These are phyloP conservation scores for mouse (Mus musculus) DNA, from an alignment of 2,113 vertebrate genomes.

Conservation along the genomic window DNA sequence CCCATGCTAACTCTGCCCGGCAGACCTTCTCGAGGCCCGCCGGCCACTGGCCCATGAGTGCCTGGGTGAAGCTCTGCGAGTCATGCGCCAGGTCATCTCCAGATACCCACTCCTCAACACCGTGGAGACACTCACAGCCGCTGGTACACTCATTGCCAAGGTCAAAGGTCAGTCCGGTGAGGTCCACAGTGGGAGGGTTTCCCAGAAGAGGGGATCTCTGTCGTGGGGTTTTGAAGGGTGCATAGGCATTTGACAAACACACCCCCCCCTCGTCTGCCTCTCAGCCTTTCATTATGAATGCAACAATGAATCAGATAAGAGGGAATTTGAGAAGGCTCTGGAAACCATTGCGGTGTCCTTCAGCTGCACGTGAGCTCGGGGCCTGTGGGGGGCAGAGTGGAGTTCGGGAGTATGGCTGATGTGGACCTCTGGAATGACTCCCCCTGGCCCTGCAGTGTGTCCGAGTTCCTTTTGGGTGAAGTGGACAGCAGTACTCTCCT, in stretches of 20 bases:
- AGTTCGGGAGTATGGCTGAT: fast-evolving
- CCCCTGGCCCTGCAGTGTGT: slow-evolving; percentile 86
- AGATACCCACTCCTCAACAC: slow-evolving; percentile 97
- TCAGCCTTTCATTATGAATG: slow-evolving; percentile 95
- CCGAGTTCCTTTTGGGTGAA: slow-evolving; percentile 97
- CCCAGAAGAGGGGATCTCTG: not conserved
- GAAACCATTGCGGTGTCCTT: slow-evolving; percentile 97
- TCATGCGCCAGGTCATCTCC: slow-evolving; percentile 94
- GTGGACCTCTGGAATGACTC: not conserved
- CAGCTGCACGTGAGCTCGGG: slow-evolving; percentile 89
- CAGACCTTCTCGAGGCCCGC: slow-evolving; percentile 91
- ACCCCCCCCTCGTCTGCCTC: not conserved
- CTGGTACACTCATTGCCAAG: slow-evolving; percentile 96
- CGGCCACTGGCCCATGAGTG: slow-evolving; percentile 94
- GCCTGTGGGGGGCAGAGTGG: not conserved
- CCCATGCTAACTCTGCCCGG: not conserved
- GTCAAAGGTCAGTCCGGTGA: slow-evolving; percentile 92
- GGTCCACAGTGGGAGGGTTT: not conserved
- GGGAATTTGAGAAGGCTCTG: slow-evolving; percentile 96
- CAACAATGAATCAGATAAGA: slow-evolving; percentile 91
- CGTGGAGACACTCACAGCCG: slow-evolving; percentile 95
- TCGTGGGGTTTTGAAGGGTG: not conserved
- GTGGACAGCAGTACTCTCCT: slow-evolving; percentile 97
- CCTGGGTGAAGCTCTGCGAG: slow-evolving; percentile 93
- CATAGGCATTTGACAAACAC: not conserved